Evolutionary conservation across 2,797 vertebrate genomes (phyloP).

Genomic region (Kryptopterus vitreolus): DNA sequence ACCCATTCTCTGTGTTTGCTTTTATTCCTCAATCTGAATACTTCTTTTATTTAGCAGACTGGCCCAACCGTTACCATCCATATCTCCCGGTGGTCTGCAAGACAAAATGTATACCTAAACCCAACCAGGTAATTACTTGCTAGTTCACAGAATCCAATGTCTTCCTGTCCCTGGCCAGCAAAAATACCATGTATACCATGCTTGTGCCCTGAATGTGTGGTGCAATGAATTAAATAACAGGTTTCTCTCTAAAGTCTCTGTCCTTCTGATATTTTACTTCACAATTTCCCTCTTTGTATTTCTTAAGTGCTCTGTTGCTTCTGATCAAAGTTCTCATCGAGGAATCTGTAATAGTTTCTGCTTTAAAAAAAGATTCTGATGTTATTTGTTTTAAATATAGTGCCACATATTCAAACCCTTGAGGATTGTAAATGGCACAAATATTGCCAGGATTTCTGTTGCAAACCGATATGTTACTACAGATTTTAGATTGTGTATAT

Average conservation of each 20-base stretch:
- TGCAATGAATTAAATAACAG: background rate
- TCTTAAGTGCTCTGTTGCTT: background rate
- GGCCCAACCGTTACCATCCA: conserved; percentile 80
- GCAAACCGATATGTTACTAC: background rate
- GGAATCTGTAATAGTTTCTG: background rate
- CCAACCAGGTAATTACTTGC: conserved; percentile 45
- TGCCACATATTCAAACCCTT: background rate
- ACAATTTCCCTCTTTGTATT: background rate
- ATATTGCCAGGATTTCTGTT: background rate
- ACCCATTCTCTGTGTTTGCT: conserved; percentile 25
- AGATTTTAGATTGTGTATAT: background rate
- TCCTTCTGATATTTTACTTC: background rate
- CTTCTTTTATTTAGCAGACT: conserved; percentile 77
- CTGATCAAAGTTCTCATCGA: background rate
- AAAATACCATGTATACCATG: background rate
- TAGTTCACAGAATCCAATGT: conserved; percentile 10
- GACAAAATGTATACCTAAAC: conserved; percentile 84
- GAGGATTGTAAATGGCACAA: background rate
- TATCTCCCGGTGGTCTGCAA: conserved; percentile 81
- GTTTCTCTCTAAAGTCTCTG: background rate
- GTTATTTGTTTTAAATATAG: background rate
- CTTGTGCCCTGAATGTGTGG: background rate
- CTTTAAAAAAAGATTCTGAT: background rate
- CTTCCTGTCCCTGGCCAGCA: background rate
- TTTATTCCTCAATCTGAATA: conserved; percentile 74